Evolutionary conservation across 1,140 invertebrate genomes (phyloP), one percentile per base, ranked within the genome.

Genomic region (Atta colombica): DNA sequence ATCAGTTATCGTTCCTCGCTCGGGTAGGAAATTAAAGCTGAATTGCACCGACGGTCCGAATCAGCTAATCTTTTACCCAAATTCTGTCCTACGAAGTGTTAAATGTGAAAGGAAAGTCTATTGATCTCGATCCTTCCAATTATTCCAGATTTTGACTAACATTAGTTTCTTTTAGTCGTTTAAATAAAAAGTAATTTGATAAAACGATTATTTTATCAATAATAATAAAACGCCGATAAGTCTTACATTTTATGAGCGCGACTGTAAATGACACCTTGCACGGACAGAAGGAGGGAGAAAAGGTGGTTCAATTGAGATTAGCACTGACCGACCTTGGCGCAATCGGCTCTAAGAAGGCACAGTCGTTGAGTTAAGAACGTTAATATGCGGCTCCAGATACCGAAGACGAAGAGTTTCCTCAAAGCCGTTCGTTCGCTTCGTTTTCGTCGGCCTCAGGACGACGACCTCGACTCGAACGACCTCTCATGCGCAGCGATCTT

Each of bases 321-420:
- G 49, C 35, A 25, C 25, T 71, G 39, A 72, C 25, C 55, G 55
- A 74, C 39, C n/a, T 74, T 18, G 55, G 25, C 21, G 80, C 69
- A 84, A 84, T 45, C 55, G 69, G 68, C 35, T 74, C 25, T 75
- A 78, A 85, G 31, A 78, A 85, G 75, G 82, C 82, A 85, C 82
- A 85, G 82, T 77, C 82, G 72, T 85, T 85, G 71, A 49, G 71
- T 85, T 85, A 78, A 77, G 82, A 85, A 78, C 49, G 63, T 85
- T 85, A 85, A 78, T 49, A 68, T 53, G 82, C 61, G 60, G 49
- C 74, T 78, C 39, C 35, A 77, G 35, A 74, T 49, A 82, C 61
- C 61, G 28, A 75, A 53, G 35, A 84, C 28, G 14, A 61, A 65
- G 31, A 84, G 25, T 75, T 86, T 51, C 51, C 28, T 55, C 60